phyloP scores from a whole-genome alignment of 2,113 vertebrate species.

The Bos taurus region DNA sequence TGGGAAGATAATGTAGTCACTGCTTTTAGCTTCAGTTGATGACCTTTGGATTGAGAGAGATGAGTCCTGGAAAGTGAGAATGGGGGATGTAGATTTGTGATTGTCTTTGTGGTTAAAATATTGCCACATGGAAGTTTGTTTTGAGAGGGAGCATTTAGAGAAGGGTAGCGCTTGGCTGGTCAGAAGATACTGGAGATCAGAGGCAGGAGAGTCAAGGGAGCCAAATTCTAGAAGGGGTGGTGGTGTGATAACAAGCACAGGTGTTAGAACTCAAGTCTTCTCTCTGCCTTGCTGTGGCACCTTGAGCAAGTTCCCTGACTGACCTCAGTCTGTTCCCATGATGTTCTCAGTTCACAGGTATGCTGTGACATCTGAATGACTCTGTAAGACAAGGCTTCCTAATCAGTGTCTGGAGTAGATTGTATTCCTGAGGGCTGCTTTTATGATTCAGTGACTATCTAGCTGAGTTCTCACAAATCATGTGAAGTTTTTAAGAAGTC shows the following conservation, averaged over 20 bases:
- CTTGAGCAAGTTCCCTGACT: neutral
- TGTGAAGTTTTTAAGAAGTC: conserved; percentile 4
- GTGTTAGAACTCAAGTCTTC: neutral
- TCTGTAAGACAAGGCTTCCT: neutral
- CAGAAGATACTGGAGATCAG: neutral
- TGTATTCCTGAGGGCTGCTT: neutral
- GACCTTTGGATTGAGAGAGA: conserved; percentile 9
- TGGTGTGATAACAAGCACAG: neutral
- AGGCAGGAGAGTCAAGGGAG: neutral
- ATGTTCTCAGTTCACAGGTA: neutral
- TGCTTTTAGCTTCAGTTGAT: neutral
- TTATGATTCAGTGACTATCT: neutral
- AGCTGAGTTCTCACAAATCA: neutral
- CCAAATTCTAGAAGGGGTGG: neutral
- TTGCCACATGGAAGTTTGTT: neutral
- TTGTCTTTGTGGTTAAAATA: conserved; percentile 14
- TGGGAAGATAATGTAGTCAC: neutral
- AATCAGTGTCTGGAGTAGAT: neutral
- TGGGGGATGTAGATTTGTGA: neutral
- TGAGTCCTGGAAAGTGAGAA: neutral
- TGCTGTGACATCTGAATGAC: neutral
- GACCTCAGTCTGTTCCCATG: neutral
- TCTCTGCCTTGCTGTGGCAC: neutral
- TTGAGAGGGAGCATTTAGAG: neutral
- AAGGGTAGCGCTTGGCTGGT: neutral